These are phyloP conservation scores for Porites lutea DNA, from an alignment of 64 coral and sea anemone species.

Conservation along the genomic window DNA sequence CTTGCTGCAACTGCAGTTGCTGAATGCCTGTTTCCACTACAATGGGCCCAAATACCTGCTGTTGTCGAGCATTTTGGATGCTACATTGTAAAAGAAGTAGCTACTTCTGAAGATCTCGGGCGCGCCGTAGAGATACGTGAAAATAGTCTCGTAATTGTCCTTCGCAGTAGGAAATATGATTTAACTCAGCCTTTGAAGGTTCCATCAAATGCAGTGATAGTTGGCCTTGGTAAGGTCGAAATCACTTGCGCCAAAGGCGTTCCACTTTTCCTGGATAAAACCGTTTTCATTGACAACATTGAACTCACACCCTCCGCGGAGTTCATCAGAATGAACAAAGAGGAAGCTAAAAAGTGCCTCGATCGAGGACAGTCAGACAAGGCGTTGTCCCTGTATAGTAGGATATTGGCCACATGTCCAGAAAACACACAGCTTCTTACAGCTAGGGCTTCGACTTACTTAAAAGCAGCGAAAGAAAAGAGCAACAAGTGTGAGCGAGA, in stretches of 20 bases:
- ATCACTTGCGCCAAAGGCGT: neutral
- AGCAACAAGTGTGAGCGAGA: neutral
- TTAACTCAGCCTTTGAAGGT: neutral
- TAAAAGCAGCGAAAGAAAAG: neutral
- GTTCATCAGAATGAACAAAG: neutral
- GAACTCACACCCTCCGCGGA: neutral
- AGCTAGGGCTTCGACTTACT: conserved; percentile 1
- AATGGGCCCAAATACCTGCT: neutral
- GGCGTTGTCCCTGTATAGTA: neutral
- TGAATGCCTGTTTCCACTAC: neutral
- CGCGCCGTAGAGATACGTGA: neutral
- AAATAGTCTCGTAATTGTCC: neutral
- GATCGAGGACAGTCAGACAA: no score
- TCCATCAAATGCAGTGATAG: neutral
- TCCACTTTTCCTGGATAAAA: neutral
- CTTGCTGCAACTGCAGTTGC: conserved; percentile 15
- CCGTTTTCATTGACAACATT: conserved; percentile 23
- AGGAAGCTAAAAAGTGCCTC: no score
- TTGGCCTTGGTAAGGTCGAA: neutral
- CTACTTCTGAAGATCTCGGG: neutral
- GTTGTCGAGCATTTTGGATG: neutral
- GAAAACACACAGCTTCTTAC: neutral
- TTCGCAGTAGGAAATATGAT: neutral
- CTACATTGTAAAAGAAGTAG: neutral
- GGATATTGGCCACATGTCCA: neutral